Conservation (phyloP, 2,888 invertebrate species). For the Molorchus minor region DNA sequence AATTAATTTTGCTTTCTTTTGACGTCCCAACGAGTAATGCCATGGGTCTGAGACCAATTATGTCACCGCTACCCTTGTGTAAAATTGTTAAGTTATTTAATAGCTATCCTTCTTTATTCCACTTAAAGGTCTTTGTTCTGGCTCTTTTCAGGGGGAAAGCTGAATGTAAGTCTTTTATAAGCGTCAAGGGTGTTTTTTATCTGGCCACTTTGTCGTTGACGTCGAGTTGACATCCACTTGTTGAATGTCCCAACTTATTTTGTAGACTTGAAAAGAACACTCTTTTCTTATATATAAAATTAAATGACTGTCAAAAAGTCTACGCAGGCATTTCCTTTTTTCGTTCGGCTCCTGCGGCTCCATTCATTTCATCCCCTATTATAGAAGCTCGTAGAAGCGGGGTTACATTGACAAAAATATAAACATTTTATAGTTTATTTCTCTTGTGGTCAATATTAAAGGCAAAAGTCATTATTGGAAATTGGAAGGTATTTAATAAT, state of each 20-base stretch:
- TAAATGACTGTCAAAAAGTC: slow-evolving; percentile 51
- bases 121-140: slow-evolving; percentile 45
- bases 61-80: slow-evolving; percentile 48
- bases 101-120: slow-evolving; percentile 51
- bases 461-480: too few relatives aligned
- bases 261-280: slow-evolving; percentile 53
- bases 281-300: slow-evolving; percentile 51
- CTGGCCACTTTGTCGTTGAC: slow-evolving; percentile 62
- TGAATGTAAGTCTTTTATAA: slow-evolving; percentile 60
- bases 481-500: too few relatives aligned
- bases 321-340: slow-evolving; percentile 10
- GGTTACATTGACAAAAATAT: too few relatives aligned
- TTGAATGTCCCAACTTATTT: slow-evolving; percentile 54
- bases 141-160: slow-evolving; percentile 49
- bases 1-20: slow-evolving; percentile 33
- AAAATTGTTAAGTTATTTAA: slow-evolving; percentile 49
- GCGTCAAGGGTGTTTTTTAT: slow-evolving; percentile 63
- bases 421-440: too few relatives aligned
- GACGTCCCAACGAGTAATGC: slow-evolving; percentile 15
- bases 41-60: slow-evolving; percentile 44
- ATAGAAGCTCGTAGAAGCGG: too few relatives aligned
- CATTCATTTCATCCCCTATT: slow-evolving; percentile 20
- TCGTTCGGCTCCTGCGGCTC: slow-evolving; percentile 3
- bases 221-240: slow-evolving; percentile 62
- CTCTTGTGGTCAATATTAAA: too few relatives aligned